phyloP scores from a whole-genome alignment of 2,113 vertebrate genomes.

The Thomomys bottae region DNA sequence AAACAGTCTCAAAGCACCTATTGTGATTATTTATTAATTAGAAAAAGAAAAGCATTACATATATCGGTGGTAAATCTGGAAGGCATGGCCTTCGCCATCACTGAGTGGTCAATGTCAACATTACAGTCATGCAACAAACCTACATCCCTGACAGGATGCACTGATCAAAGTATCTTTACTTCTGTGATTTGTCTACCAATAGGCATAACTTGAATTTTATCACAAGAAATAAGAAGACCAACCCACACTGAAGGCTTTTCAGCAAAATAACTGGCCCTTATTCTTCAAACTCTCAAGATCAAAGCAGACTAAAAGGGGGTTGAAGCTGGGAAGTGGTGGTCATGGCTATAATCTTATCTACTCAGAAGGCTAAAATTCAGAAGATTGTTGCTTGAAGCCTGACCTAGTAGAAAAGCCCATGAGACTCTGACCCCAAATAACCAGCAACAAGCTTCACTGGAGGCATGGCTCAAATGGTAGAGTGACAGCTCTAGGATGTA shows the following conservation, averaged over 20 bases:
- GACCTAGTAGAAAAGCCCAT: no score
- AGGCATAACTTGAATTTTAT: not conserved
- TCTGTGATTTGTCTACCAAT: not conserved
- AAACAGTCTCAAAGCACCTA: not conserved
- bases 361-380: no score
- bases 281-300: not conserved
- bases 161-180: not conserved
- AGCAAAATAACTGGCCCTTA: constrained; percentile 6
- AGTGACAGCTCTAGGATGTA: no score
- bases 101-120: not conserved
- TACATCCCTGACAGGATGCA: not conserved
- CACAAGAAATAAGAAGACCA: constrained; percentile 17
- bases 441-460: no score
- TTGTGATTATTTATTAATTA: not conserved
- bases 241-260: not conserved
- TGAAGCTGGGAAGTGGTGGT: not conserved
- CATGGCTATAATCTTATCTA: no score
- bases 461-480: no score
- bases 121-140: not conserved
- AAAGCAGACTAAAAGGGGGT: not conserved
- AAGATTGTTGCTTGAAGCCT: no score
- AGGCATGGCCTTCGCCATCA: not conserved
- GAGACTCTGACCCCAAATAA: no score
- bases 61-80: not conserved
- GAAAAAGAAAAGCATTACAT: not conserved